A percentile compares a stretch with the other conserved stretches of the same genome.
Evolutionary conservation across 2,888 invertebrate genomes (phyloP).

Genomic region (Agriopis aurantiaria): DNA sequence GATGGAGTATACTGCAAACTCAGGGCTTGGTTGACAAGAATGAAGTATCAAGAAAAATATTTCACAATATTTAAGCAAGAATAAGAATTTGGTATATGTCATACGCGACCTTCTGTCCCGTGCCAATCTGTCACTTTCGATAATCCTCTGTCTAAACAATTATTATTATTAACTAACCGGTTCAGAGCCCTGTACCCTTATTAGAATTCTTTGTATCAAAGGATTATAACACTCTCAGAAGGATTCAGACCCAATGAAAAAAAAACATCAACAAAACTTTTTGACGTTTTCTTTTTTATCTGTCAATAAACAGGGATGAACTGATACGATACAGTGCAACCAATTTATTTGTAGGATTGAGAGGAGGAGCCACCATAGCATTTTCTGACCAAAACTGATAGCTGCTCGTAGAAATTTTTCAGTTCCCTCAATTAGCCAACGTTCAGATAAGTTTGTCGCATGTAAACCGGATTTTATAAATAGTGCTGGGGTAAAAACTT

Average conservation of each 20-base stretch:
- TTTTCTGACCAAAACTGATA: neutral
- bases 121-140: conserved; percentile 14
- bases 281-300: conserved; percentile 15
- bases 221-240: conserved; percentile 18
- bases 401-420: neutral
- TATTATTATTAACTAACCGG: neutral
- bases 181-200: conserved; percentile 10
- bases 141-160: conserved; percentile 16
- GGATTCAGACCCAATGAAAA: neutral
- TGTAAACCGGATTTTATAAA: conserved; percentile 10
- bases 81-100: too few species aligned
- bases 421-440: neutral
- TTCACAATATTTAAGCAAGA: neutral
- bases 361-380: neutral
- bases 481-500: conserved; percentile 15
- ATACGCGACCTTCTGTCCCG: neutral
- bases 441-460: neutral
- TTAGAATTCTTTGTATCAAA: conserved; percentile 13
- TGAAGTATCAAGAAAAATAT: too few species aligned
- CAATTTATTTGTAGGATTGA: neutral
- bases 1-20: too few species aligned
- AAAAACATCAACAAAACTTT: conserved; percentile 18
- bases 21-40: too few species aligned
- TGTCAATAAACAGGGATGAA: conserved; percentile 22
- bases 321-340: conserved; percentile 3